phyloP scores from a whole-genome alignment of 2,113 vertebrate species.

The Mormoops blainvillei region DNA sequence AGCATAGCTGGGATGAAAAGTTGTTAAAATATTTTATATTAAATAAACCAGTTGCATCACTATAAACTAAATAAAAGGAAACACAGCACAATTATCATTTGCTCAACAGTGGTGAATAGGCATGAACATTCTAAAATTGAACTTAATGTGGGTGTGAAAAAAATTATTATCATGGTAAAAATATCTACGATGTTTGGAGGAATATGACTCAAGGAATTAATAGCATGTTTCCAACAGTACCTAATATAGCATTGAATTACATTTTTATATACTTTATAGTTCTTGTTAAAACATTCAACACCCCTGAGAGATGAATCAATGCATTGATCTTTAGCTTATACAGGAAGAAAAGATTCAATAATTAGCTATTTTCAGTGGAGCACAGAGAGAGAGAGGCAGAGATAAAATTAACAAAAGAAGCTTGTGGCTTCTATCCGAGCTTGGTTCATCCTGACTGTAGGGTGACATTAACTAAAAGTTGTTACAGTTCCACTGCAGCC shows the following conservation, averaged over 20 bases:
- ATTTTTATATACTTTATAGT: constrained; percentile 22
- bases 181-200: background rate
- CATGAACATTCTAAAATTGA: constrained; percentile 24
- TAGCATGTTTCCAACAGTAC: constrained; percentile 11
- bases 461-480: background rate
- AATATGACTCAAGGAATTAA: constrained; percentile 40
- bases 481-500: background rate
- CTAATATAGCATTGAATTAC: constrained; percentile 1
- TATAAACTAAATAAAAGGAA: constrained; percentile 15
- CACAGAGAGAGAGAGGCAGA: background rate
- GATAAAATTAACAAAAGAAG: constrained; percentile 15
- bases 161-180: constrained; percentile 27
- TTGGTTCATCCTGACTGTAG: background rate
- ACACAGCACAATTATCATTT: background rate
- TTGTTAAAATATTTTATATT: background rate
- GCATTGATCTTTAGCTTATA: background rate
- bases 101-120: background rate
- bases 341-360: background rate
- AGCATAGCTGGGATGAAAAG: background rate
- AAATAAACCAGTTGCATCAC: background rate
- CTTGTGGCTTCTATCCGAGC: background rate
- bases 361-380: constrained; percentile 21
- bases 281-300: constrained; percentile 16
- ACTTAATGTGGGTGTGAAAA: constrained; percentile 3
- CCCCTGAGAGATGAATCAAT: constrained; percentile 10